A percentile compares a stretch with the other conserved stretches of the same genome.
Evolutionary conservation across 2,888 invertebrate species (phyloP).

Genomic region (Teleogryllus oceanicus): DNA sequence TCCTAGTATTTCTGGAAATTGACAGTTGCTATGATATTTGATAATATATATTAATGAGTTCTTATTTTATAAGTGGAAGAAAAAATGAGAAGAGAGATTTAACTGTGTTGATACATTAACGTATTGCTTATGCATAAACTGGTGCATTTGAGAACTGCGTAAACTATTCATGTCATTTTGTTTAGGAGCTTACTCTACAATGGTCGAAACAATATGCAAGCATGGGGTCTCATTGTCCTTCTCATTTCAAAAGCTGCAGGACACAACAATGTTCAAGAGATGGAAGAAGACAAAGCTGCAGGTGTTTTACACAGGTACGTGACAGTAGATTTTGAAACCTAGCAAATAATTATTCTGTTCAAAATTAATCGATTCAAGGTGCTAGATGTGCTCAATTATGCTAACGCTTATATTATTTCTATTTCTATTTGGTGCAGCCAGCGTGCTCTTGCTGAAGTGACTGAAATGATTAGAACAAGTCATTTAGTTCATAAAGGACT

Average conservation of each 20-base stretch:
- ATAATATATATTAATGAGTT: too few relatives aligned
- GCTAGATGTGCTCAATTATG: not conserved
- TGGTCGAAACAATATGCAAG: slow-evolving; percentile 90
- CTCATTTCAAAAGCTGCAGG: slow-evolving; percentile 90
- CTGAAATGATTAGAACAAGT: slow-evolving; percentile 93
- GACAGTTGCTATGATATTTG: too few relatives aligned
- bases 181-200: slow-evolving; percentile 82
- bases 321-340: too few relatives aligned
- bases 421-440: slow-evolving; percentile 55
- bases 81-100: too few relatives aligned
- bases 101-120: too few relatives aligned
- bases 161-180: slow-evolving; percentile 35
- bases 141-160: not conserved
- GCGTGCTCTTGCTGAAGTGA: slow-evolving; percentile 87
- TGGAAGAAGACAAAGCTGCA: slow-evolving; percentile 77
- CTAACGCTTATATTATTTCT: not conserved
- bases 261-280: slow-evolving; percentile 73
- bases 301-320: slow-evolving; percentile 72
- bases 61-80: too few relatives aligned
- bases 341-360: too few relatives aligned
- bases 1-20: too few relatives aligned
- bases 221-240: slow-evolving; percentile 88
- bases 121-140: too few relatives aligned
- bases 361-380: not conserved
- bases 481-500: slow-evolving; percentile 85